These are phyloP conservation scores for Drosophila buzzatii DNA, from an alignment of 2,888 invertebrate genomes.

Conservation along the genomic window DNA sequence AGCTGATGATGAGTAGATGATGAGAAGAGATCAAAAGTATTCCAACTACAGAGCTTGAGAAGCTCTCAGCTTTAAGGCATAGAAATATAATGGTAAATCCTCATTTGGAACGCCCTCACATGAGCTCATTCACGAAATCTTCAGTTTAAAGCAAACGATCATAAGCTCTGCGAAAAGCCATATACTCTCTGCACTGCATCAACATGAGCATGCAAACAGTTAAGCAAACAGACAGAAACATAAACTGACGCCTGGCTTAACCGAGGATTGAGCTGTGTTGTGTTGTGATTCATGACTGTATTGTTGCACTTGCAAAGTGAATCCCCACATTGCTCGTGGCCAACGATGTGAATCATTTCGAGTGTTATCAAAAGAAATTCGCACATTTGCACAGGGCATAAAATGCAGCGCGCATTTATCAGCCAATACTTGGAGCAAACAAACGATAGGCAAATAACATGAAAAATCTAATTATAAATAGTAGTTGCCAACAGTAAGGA, in stretches of 20 bases:
- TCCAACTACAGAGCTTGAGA: background rate
- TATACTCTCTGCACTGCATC: background rate
- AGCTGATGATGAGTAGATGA: too few relatives aligned
- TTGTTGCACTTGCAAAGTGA: constrained; percentile 13
- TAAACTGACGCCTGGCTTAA: constrained; percentile 10
- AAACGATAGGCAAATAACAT: background rate
- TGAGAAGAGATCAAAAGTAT: background rate
- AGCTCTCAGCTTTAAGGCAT: background rate
- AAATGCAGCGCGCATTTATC: background rate
- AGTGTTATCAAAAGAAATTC: constrained; percentile 11
- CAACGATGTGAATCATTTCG: constrained; percentile 29
- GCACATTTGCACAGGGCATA: background rate
- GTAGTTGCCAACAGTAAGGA: background rate
- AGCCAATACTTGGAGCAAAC: background rate
- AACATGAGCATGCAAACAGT: background rate
- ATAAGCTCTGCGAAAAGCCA: background rate
- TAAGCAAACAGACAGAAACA: background rate
- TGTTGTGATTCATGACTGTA: constrained; percentile 27
- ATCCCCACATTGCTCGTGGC: constrained; percentile 16
- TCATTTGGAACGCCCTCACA: too few relatives aligned
- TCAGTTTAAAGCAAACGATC: background rate
- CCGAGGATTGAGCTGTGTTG: constrained; percentile 5
- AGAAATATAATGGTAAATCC: too few relatives aligned
- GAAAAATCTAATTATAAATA: background rate
- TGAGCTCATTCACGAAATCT: too few relatives aligned